Percentiles rank a stretch among this genome's conserved stretches.
Evolutionary conservation across 2,888 invertebrate species (phyloP).

Genomic region (Cerceris rybyensis): DNA sequence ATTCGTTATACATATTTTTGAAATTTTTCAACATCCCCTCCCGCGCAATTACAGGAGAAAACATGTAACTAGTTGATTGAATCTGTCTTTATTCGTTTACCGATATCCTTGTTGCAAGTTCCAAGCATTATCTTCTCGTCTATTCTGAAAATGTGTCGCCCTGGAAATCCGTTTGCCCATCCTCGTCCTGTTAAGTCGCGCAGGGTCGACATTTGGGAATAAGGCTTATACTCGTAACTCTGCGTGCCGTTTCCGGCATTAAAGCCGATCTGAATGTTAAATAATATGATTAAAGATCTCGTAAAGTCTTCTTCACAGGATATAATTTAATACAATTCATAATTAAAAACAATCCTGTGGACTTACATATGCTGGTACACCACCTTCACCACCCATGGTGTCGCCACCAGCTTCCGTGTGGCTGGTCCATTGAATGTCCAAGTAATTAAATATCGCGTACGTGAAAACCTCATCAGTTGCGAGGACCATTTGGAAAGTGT

Average conservation of each 20-base stretch:
- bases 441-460: conserved; percentile 97
- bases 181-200: conserved; percentile 93
- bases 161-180: conserved; percentile 93
- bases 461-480: conserved; percentile 97
- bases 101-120: conserved; percentile 95
- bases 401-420: conserved; percentile 96
- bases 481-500: conserved; percentile 97
- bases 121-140: conserved; percentile 97
- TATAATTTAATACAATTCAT: no score
- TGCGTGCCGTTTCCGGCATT: conserved; percentile 98
- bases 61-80: no score
- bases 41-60: no score
- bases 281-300: background rate
- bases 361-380: conserved; percentile 93
- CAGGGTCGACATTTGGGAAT: conserved; percentile 93
- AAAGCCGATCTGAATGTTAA: conserved; percentile 90
- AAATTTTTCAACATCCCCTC: no score
- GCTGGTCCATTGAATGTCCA: conserved; percentile 93
- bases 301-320: background rate
- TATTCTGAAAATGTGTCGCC: conserved; percentile 96
- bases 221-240: conserved; percentile 93
- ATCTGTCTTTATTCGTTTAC: conserved; percentile 80
- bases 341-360: conserved; percentile 8
- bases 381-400: conserved; percentile 93
- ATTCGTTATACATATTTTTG: no score